Conservation (phyloP, 2,888 invertebrate species). For the Phaonia tiefii region DNA sequence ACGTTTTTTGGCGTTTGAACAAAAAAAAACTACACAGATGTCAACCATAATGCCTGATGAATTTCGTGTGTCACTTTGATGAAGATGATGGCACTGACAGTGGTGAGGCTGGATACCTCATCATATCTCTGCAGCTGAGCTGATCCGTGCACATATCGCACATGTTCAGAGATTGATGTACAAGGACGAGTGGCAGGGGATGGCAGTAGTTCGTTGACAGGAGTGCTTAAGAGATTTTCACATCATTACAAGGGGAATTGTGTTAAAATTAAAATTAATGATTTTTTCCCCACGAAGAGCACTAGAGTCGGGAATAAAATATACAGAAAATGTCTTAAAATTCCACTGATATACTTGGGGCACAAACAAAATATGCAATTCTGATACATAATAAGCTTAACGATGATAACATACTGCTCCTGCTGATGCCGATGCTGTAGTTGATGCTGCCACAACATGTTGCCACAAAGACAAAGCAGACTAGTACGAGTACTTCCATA, state of each 20-base stretch:
- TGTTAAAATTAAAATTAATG: slow-evolving; percentile 65
- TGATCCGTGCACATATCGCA: slow-evolving; percentile 11
- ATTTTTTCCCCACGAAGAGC: slow-evolving; percentile 32
- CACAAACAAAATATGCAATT: slow-evolving; percentile 56
- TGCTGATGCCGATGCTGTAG: neutral
- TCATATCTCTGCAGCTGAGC: neutral
- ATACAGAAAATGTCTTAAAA: slow-evolving; percentile 32
- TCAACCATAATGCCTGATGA: slow-evolving; percentile 63
- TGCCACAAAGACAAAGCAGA: slow-evolving; percentile 41
- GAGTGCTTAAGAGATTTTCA: slow-evolving; percentile 79
- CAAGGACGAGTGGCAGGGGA: neutral
- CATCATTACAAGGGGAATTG: slow-evolving; percentile 77
- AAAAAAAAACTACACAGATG: slow-evolving; percentile 40
- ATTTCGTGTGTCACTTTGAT: slow-evolving; percentile 56
- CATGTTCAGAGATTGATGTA: neutral
- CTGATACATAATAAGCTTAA: slow-evolving; percentile 60
- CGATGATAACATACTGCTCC: slow-evolving; percentile 47
- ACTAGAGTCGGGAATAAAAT: slow-evolving; percentile 31
- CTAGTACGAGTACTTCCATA: slow-evolving; percentile 8
- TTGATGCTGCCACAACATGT: slow-evolving; percentile 55
- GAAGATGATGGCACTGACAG: slow-evolving; percentile 17
- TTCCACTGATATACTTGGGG: slow-evolving; percentile 29
- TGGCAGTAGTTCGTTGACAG: slow-evolving; percentile 59
- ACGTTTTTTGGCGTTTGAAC: slow-evolving; percentile 52
- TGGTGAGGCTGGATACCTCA: slow-evolving; percentile 23